Percentiles rank a stretch among this genome's conserved stretches.
Evolutionary conservation across 2,888 invertebrate species (phyloP).

Genomic region (Crossocerus cetratus): DNA sequence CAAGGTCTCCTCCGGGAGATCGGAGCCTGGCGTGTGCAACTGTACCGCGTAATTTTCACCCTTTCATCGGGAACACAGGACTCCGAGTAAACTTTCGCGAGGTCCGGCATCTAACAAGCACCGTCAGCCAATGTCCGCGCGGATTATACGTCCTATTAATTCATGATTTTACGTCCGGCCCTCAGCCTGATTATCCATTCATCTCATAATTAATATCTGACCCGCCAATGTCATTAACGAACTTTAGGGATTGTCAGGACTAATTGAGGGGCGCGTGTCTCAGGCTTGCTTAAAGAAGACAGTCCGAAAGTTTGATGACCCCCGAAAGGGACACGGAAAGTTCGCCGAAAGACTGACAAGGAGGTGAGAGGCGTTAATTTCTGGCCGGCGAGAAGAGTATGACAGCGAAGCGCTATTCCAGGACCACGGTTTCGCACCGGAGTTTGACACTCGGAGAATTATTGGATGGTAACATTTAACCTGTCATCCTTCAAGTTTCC

Average conservation of each 20-base stretch:
- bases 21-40: conserved; percentile 25
- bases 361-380: conserved; percentile 50
- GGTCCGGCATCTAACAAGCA: too few species aligned
- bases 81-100: conserved; percentile 4
- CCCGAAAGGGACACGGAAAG: conserved; percentile 10
- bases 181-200: background rate
- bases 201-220: background rate
- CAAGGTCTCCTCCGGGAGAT: conserved; percentile 53
- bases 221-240: background rate
- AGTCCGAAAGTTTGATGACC: conserved; percentile 42
- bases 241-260: background rate
- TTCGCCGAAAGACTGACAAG: conserved; percentile 13
- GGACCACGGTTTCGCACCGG: conserved; percentile 33
- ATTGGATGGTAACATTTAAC: conserved; percentile 56
- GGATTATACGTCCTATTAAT: background rate
- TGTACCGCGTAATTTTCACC: conserved; percentile 12
- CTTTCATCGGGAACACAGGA: background rate
- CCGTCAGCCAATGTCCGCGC: background rate
- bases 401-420: conserved; percentile 41
- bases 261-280: background rate
- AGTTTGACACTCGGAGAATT: conserved; percentile 45
- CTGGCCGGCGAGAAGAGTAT: conserved; percentile 28
- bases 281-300: conserved; percentile 19
- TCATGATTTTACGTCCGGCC: background rate
- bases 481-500: conserved; percentile 18